Evolutionary conservation across 1,140 invertebrate genomes (phyloP), one percentile per base, ranked within the genome.

Genomic region (Phthorimaea operculella): DNA sequence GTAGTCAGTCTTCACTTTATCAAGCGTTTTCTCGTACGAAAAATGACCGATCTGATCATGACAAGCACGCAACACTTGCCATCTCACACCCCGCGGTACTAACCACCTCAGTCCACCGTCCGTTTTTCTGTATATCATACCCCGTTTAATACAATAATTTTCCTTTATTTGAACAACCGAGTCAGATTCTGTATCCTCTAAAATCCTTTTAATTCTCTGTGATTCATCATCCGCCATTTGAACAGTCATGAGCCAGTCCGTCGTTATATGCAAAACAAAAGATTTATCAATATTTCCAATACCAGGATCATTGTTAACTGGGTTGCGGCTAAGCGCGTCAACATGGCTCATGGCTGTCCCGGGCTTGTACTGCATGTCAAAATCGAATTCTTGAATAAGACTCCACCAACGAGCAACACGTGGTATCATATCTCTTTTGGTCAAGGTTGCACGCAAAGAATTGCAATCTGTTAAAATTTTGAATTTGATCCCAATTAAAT

Each of bases 1-100:
- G 55, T 64, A 74, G 51, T 62, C 51, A 36, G 63, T 54, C 21
- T 57, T 52, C 4, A 69, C 58, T 52, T 59, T 60, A n/a, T 60
- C 52, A 12, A 61, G n/a, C 4, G 68, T 63, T 44, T 61, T 72
- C 1, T 68, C 65, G 21, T 67, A 42, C 2, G 47, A 56, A 34
- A 64, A 59, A 51, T 72, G 66, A 14, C 66, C 68, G 12, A 66
- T 58, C 10, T 64, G 56, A 39, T 64, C 68, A 42, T 71, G 68
- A 48, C 49, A 55, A 17, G 39, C 48, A 42, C 61, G 51, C 4
- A 55, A 17, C 3, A 59, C 52, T 42, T 52, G 49, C 49, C 55
- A 57, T 11, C 55, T 42, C 49, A 21, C 33, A 4, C 50, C 55
- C n/a, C 52, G 52, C 5, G 55, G 55, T 21, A 57, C 55, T 4